These are phyloP conservation scores for Riparia riparia DNA, from an alignment of 2,113 vertebrate species.

Conservation along the genomic window DNA sequence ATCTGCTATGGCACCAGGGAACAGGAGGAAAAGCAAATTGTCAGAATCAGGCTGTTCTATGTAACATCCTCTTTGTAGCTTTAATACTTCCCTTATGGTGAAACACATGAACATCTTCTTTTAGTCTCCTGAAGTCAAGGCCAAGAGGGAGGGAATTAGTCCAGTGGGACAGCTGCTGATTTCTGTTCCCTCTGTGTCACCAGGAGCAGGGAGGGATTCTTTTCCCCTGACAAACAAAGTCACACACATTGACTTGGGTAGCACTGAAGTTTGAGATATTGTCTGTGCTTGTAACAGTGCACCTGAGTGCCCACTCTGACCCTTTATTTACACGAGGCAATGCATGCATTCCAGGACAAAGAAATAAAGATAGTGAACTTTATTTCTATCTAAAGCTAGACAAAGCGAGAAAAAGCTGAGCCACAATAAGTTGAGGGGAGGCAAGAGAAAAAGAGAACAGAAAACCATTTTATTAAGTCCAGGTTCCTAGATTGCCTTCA, in stretches of 20 bases:
- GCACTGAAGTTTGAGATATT: not conserved
- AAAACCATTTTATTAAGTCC: not conserved
- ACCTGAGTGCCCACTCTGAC: not conserved
- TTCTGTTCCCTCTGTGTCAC: not conserved
- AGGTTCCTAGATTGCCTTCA: conserved; percentile 39
- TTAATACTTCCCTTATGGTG: not conserved
- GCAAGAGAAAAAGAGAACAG: conserved; percentile 46
- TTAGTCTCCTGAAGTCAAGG: not conserved
- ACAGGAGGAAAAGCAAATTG: not conserved
- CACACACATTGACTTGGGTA: rapidly evolving
- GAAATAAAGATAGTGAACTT: not conserved
- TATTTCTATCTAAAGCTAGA: not conserved
- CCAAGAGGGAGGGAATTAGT: not conserved
- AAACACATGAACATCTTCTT: not conserved
- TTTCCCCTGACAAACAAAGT: not conserved
- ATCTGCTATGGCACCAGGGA: not conserved
- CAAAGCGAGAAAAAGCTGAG: not conserved
- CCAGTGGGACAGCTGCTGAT: not conserved
- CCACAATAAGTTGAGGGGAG: not conserved
- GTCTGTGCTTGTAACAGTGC: not conserved
- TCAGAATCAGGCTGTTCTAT: not conserved
- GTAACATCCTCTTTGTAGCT: not conserved
- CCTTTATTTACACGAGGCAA: not conserved
- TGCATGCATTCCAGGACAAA: not conserved
- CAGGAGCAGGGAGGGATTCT: not conserved